These are phyloP conservation scores for Coluber constrictor DNA, from an alignment of 2,797 vertebrate genomes.

Conservation along the genomic window DNA sequence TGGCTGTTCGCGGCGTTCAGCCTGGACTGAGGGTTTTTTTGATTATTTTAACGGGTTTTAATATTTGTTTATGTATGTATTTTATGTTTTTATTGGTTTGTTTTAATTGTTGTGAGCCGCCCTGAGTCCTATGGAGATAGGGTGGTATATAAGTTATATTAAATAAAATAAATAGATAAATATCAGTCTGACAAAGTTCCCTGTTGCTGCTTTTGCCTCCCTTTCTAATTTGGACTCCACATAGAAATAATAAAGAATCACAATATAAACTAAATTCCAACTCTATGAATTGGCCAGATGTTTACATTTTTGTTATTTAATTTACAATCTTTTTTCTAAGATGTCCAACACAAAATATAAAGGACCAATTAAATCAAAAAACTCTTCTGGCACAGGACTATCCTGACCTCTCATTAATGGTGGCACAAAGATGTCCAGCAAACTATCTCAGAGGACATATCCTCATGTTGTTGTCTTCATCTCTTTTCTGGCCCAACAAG, in stretches of 20 bases:
- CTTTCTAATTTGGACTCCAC: not conserved
- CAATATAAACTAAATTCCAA: not conserved
- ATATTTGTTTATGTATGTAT: too few species aligned
- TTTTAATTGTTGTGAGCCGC: too few species aligned
- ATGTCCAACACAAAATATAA: not conserved
- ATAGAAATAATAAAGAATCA: not conserved
- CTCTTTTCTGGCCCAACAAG: not conserved
- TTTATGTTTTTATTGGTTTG: too few species aligned
- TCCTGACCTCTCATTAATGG: not conserved
- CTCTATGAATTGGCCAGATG: not conserved
- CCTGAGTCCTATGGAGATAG: too few species aligned
- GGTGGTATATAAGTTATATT: too few species aligned
- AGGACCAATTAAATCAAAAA: not conserved
- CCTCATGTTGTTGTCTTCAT: not conserved
- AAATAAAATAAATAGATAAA: too few species aligned
- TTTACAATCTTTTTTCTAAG: not conserved
- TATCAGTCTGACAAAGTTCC: not conserved
- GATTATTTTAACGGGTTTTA: too few species aligned
- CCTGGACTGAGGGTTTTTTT: too few species aligned
- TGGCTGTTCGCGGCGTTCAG: too few species aligned
- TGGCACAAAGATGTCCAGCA: not conserved
- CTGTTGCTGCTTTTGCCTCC: not conserved
- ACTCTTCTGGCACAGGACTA: not conserved
- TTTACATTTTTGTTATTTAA: not conserved
- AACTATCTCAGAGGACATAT: not conserved